These are phyloP conservation scores for Acanthiza pusilla DNA, from an alignment of 2,797 vertebrate species.

Conservation along the genomic window DNA sequence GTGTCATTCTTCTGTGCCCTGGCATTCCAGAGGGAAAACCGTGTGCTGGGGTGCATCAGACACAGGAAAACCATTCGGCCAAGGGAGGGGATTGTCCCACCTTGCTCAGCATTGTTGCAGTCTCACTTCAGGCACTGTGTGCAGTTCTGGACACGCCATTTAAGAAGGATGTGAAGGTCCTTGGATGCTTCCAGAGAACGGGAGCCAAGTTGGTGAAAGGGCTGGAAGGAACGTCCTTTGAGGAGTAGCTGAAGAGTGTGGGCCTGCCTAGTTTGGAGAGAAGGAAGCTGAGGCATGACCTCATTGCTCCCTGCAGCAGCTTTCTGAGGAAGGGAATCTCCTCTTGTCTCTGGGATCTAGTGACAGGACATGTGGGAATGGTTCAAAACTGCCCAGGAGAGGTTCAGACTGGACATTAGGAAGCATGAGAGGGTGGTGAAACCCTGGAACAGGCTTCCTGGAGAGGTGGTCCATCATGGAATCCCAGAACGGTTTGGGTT, in stretches of 20 bases:
- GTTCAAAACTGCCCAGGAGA: not conserved
- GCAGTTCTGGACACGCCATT: not conserved
- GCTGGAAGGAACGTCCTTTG: not conserved
- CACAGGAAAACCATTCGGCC: too few species aligned
- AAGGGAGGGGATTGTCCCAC: not conserved
- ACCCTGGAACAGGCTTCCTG: not conserved
- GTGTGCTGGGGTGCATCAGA: not conserved
- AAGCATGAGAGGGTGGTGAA: not conserved
- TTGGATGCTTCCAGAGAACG: not conserved
- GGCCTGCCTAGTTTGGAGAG: not conserved
- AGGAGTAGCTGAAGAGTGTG: not conserved
- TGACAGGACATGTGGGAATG: fast-evolving
- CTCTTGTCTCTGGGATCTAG: not conserved
- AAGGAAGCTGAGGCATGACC: not conserved
- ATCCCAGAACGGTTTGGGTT: not conserved
- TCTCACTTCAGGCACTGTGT: fast-evolving
- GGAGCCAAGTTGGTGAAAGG: not conserved
- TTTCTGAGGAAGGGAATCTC: not conserved
- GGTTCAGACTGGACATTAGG: not conserved
- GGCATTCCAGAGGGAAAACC: not conserved
- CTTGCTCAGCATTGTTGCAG: fast-evolving
- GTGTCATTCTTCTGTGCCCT: not conserved
- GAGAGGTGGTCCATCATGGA: not conserved
- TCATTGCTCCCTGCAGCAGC: not conserved
- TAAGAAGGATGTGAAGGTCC: not conserved